Percentiles rank a stretch among this genome's conserved stretches.
Conservation (phyloP, 1,140 invertebrate genomes). For the Drosophila repleta region DNA sequence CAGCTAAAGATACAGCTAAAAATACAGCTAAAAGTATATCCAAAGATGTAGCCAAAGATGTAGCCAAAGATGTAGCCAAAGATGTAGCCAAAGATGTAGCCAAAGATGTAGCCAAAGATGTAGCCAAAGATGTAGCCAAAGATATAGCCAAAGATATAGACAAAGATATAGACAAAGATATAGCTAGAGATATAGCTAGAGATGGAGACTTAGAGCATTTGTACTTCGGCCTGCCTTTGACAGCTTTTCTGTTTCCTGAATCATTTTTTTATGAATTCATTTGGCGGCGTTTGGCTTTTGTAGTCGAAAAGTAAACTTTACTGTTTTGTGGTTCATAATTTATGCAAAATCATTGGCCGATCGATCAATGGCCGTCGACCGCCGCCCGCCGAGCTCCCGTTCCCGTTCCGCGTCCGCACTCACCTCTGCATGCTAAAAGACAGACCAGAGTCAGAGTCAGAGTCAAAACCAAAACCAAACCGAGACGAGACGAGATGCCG, state of each 20-base stretch:
- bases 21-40: not conserved
- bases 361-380: conserved; percentile 66
- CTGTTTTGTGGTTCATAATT: conserved; percentile 60
- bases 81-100: not conserved
- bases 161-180: conserved; percentile 4
- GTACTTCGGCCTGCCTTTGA: not conserved
- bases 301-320: conserved; percentile 55
- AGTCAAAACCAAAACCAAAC: conserved; percentile 32
- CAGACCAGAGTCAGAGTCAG: conserved; percentile 10
- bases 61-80: not conserved
- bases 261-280: conserved; percentile 38
- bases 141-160: not conserved
- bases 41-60: not conserved
- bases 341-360: conserved; percentile 81
- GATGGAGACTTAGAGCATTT: conserved; percentile 15
- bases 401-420: conserved; percentile 1
- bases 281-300: conserved; percentile 66
- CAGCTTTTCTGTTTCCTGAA: conserved; percentile 22
- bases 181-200: not conserved
- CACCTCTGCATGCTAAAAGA: conserved; percentile 38
- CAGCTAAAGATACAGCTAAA: not conserved
- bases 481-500: conserved; percentile 41
- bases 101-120: too few relatives aligned
- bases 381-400: conserved; percentile 29
- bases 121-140: not conserved